Conservation (phyloP, 2,113 vertebrate species). For the Phasianus colchicus region DNA sequence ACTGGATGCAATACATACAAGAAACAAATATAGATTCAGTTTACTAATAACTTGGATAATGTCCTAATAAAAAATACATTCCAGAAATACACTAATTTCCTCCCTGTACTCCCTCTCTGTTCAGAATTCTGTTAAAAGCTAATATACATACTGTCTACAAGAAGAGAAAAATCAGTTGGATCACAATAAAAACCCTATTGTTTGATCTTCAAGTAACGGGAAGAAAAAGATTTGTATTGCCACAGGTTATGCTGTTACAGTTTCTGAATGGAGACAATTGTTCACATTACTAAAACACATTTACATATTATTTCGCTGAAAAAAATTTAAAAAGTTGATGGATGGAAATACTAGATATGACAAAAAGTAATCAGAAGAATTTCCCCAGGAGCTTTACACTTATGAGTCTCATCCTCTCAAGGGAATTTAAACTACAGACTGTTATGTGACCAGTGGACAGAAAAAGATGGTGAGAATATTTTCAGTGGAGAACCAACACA, state of each 20-base stretch:
- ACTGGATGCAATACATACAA: background rate
- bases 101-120: background rate
- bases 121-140: background rate
- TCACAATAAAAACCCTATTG: background rate
- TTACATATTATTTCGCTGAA: background rate
- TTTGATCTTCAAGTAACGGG: background rate
- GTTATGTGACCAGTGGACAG: background rate
- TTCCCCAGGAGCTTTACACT: background rate
- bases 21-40: background rate
- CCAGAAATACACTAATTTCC: background rate
- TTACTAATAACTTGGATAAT: background rate
- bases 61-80: background rate
- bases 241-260: background rate
- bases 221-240: background rate
- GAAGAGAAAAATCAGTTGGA: background rate
- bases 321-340: background rate
- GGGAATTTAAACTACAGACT: constrained; percentile 34
- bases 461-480: constrained; percentile 36
- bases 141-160: background rate
- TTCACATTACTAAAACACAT: background rate
- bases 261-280: constrained; percentile 11
- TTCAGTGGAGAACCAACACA: constrained; percentile 12
- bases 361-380: constrained; percentile 16
- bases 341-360: background rate
- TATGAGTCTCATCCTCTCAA: background rate